Evolutionary conservation across 2,113 vertebrate genomes (phyloP).

Genomic region (Lasiurus cinereus): DNA sequence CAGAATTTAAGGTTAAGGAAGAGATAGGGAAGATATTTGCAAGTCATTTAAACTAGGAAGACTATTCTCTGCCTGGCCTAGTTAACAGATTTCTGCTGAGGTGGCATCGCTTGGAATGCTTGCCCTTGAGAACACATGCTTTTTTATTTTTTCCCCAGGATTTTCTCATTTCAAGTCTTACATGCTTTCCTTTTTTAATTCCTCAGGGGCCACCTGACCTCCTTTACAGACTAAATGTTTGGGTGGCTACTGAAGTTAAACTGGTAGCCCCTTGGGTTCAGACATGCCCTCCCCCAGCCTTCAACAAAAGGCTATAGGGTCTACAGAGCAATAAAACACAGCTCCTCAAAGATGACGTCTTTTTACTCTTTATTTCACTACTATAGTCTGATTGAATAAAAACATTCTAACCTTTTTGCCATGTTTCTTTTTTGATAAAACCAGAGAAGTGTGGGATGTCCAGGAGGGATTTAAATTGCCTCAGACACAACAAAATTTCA

Average conservation of each 20-base stretch:
- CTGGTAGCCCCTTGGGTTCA: background rate
- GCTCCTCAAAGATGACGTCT: fast-evolving
- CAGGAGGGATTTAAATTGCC: background rate
- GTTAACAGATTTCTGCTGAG: slow-evolving; percentile 77
- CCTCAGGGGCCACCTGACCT: slow-evolving; percentile 70
- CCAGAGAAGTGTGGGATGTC: background rate
- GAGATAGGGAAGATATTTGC: slow-evolving; percentile 57
- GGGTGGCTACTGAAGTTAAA: background rate
- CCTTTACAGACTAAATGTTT: slow-evolving; percentile 63
- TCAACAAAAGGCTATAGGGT: background rate
- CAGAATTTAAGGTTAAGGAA: slow-evolving; percentile 50
- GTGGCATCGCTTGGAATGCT: background rate
- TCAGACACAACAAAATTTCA: background rate
- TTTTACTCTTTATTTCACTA: background rate
- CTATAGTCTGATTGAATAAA: background rate
- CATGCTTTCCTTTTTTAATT: slow-evolving; percentile 50
- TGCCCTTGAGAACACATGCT: background rate
- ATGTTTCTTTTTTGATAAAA: background rate
- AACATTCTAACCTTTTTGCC: background rate
- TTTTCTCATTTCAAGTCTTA: slow-evolving; percentile 63
- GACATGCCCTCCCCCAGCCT: background rate
- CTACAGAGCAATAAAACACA: background rate
- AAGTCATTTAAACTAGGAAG: slow-evolving; percentile 44
- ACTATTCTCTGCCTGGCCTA: slow-evolving; percentile 63
- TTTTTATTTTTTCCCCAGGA: slow-evolving; percentile 62